Percentiles rank a stretch among this genome's conserved stretches.
These are phyloP conservation scores for Adoxophyes honmai DNA, from an alignment of 1,140 invertebrate species.

Conservation along the genomic window DNA sequence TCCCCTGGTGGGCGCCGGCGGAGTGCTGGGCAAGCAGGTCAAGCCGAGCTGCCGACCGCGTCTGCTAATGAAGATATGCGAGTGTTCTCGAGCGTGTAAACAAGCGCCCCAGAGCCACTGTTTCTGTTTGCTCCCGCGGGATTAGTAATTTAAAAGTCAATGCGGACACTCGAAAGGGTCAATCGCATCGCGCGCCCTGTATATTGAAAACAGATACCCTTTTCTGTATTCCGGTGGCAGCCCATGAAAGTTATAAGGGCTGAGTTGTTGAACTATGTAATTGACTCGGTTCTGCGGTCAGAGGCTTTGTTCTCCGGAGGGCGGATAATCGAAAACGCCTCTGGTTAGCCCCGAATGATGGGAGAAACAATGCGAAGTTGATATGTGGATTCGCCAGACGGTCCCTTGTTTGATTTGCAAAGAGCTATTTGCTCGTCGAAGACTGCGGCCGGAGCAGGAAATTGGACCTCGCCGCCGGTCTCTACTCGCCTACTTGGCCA, in stretches of 20 bases:
- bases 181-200: slow-evolving; percentile 59
- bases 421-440: slow-evolving; percentile 68
- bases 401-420: slow-evolving; percentile 74
- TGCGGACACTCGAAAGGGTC: slow-evolving; percentile 75
- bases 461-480: slow-evolving; percentile 58
- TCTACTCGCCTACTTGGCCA: slow-evolving; percentile 49
- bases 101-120: slow-evolving; percentile 54
- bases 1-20: slow-evolving; percentile 18
- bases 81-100: slow-evolving; percentile 69
- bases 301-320: slow-evolving; percentile 67
- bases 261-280: slow-evolving; percentile 77
- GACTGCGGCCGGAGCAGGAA: slow-evolving; percentile 62
- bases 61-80: slow-evolving; percentile 70
- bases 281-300: slow-evolving; percentile 73
- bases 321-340: slow-evolving; percentile 74
- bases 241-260: slow-evolving; percentile 75
- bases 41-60: slow-evolving; percentile 28
- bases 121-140: slow-evolving; percentile 68
- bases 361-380: slow-evolving; percentile 72
- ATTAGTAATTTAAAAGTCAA: slow-evolving; percentile 78
- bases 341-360: slow-evolving; percentile 62
- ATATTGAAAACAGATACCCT: slow-evolving; percentile 75
- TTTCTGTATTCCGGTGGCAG: slow-evolving; percentile 73
- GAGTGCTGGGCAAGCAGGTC: slow-evolving; percentile 60
- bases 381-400: slow-evolving; percentile 70